phyloP scores from a whole-genome alignment of 2,113 vertebrate genomes.

The Oryzias javanicus region DNA sequence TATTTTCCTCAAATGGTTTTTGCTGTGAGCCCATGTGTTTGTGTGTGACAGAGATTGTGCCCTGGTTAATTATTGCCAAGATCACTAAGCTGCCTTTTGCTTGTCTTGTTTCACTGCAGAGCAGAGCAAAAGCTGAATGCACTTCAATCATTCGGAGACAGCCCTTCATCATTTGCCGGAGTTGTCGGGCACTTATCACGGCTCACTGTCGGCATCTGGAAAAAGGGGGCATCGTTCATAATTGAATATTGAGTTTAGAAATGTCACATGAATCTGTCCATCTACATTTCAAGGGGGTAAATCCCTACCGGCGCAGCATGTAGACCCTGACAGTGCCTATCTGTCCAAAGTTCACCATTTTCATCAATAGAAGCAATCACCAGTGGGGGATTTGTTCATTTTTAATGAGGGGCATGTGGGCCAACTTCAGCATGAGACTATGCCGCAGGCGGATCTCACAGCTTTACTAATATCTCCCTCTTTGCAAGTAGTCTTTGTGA shows the following conservation, averaged over 20 bases:
- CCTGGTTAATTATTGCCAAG: slow-evolving; percentile 52
- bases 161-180: slow-evolving; percentile 62
- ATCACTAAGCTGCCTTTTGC: slow-evolving; percentile 44
- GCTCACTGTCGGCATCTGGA: slow-evolving; percentile 54
- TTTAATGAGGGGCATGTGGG: slow-evolving; percentile 52
- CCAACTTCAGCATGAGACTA: slow-evolving; percentile 17
- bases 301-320: slow-evolving; percentile 46
- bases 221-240: slow-evolving; percentile 46
- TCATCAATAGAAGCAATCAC: slow-evolving; percentile 48
- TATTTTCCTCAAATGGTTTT: neutral
- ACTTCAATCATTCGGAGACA: slow-evolving; percentile 61
- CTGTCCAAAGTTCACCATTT: slow-evolving; percentile 55
- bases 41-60: slow-evolving; percentile 2
- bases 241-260: slow-evolving; percentile 68
- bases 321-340: slow-evolving; percentile 44
- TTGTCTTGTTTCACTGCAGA: slow-evolving; percentile 25
- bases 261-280: slow-evolving; percentile 63
- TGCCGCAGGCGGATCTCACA: slow-evolving; percentile 12
- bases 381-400: slow-evolving; percentile 43
- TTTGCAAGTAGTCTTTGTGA: slow-evolving; percentile 8
- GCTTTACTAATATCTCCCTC: slow-evolving; percentile 21
- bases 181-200: slow-evolving; percentile 61
- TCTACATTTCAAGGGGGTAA: slow-evolving; percentile 54
- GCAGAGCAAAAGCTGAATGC: slow-evolving; percentile 57
- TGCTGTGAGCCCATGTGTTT: slow-evolving; percentile 1